These are phyloP conservation scores for Semaprochilodus insignis DNA, from an alignment of 2,797 vertebrate genomes.

Conservation along the genomic window DNA sequence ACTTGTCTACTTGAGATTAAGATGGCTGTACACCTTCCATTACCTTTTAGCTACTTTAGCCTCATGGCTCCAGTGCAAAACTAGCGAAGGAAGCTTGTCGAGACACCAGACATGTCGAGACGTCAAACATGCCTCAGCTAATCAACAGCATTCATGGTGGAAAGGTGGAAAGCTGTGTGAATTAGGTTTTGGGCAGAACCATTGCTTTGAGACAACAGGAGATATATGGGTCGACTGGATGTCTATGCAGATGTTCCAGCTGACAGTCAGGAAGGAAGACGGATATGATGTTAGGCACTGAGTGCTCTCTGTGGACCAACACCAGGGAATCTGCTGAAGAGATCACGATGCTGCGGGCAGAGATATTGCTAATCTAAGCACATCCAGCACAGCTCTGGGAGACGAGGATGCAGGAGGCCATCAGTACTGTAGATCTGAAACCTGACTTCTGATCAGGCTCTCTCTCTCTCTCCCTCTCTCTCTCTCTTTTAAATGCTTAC, in stretches of 20 bases:
- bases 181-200: neutral
- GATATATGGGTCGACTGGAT: neutral
- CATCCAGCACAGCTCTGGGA: conserved; percentile 9
- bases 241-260: neutral
- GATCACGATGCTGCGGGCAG: neutral
- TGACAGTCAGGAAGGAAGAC: neutral
- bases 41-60: too few species aligned
- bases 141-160: neutral
- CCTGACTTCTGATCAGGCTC: neutral
- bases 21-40: too few species aligned
- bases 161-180: neutral
- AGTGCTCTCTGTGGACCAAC: conserved; percentile 18
- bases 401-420: conserved; percentile 1
- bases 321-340: conserved; percentile 18
- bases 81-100: neutral
- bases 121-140: neutral
- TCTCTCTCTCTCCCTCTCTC: conserved; percentile 19
- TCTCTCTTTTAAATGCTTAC: neutral
- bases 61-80: neutral
- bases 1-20: too few species aligned
- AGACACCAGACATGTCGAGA: too few species aligned
- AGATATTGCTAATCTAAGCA: conserved; percentile 35
- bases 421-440: neutral
- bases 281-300: neutral
- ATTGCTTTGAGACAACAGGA: neutral